Conservation (phyloP, 2,888 invertebrate genomes). For the Urechis unicinctus region DNA sequence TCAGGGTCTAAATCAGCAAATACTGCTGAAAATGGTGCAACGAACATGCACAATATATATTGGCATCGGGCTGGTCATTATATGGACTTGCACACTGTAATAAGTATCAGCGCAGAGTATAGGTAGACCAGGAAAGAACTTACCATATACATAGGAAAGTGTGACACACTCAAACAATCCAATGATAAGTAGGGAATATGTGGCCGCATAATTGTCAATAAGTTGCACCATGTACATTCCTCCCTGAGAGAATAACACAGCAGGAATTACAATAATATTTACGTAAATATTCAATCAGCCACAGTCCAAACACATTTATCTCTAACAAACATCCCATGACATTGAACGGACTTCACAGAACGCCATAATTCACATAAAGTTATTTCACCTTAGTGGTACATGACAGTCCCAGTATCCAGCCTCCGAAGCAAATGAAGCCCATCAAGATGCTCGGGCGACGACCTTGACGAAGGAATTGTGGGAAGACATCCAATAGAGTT, state of each 20-base stretch:
- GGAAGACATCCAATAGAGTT: conserved; percentile 54
- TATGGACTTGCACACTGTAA: not conserved
- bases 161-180: conserved; percentile 58
- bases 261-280: too few species aligned
- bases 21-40: not conserved
- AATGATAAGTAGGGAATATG: conserved; percentile 54
- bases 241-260: conserved; percentile 27
- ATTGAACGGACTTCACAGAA: not conserved
- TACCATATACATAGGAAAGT: conserved; percentile 55
- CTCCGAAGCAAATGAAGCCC: conserved; percentile 32
- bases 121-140: too few species aligned
- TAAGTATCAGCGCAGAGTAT: not conserved
- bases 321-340: not conserved
- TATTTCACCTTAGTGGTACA: conserved; percentile 22
- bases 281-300: not conserved
- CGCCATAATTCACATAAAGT: not conserved
- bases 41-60: too few species aligned
- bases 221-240: conserved; percentile 55
- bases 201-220: conserved; percentile 54
- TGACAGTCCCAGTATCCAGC: conserved; percentile 46
- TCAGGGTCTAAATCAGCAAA: too few species aligned
- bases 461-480: conserved; percentile 39
- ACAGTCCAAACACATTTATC: too few species aligned
- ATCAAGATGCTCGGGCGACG: conserved; percentile 35
- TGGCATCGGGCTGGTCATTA: not conserved